Base-by-base conservation (phyloP, 1,140 invertebrate species). In the Tetramorium alpestre region DNA sequence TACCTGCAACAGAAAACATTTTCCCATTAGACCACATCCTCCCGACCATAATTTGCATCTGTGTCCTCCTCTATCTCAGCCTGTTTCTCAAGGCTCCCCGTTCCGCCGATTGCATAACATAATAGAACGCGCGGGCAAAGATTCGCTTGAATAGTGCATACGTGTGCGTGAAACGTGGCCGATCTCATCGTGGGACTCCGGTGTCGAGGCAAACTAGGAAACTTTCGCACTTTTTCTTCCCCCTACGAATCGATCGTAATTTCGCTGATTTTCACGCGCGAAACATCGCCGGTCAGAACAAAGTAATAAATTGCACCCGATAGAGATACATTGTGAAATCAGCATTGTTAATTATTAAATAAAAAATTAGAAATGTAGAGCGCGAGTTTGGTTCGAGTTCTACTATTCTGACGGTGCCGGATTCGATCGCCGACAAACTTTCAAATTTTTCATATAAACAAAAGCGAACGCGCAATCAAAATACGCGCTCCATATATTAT, bases 1-100 rank as follows among this genome's bases (percentile, higher is more conserved):
- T 89, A 89, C 88, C 88, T 89, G 87, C 25, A 88, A 88, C 58
- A 86, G 75, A 89, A 86, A 88, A 88, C 72, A 80, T 88, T 89
- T 89, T 80, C 81, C 54, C 75, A 88, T 88, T 89, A 88, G 73
- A 56, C 51, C 51, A 60, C 22, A 54, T 85, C 67, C 44, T 78
- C 88, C 62, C 41, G 28, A 8, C 10, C 25, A 58, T 78, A 69
- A 89, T 89, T 88, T 89, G 73, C 87, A 88, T 88, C 54, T 75
- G 33, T 51, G 47, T 85, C 64, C 82, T 58, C 58, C 80, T 77
- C 76, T 65, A 60, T 73, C 80, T 60, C 41, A 47, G 80, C 13
- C 67, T 84, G 54, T 75, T 84, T 84, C 80, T 73, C 80, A 84
- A 84, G 80, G 49, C 44, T 51, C 38, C n/a, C n/a, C 58, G 54